Evolutionary conservation across 2,888 invertebrate genomes (phyloP).

Genomic region (Nymphalis c-album): DNA sequence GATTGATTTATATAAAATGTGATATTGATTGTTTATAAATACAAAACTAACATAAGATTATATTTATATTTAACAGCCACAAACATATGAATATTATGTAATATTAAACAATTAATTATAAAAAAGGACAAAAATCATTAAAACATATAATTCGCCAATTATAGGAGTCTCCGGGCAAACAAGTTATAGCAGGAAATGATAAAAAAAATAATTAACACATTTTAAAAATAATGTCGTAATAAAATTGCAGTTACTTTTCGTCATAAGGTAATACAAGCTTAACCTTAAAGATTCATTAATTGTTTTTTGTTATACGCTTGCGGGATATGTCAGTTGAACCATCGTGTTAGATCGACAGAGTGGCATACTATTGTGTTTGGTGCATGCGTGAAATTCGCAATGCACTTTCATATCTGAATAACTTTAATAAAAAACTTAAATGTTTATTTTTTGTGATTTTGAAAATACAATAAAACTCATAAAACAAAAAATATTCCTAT

Average conservation of each 20-base stretch:
- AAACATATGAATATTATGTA: no score
- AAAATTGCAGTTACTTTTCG: background rate
- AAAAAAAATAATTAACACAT: background rate
- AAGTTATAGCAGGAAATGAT: background rate
- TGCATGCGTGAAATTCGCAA: conserved; percentile 14
- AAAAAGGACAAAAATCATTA: background rate
- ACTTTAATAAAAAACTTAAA: background rate
- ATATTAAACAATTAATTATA: no score
- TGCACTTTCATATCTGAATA: background rate
- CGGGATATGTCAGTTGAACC: background rate
- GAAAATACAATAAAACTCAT: no score
- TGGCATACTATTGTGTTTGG: conserved; percentile 1
- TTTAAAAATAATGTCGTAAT: background rate
- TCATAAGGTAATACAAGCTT: background rate
- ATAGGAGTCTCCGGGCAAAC: background rate
- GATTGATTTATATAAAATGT: no score
- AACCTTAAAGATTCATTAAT: background rate
- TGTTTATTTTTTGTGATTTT: background rate
- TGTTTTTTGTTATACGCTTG: conserved; percentile 6
- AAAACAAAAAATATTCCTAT: no score
- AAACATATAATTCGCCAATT: conserved; percentile 1
- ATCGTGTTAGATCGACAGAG: background rate
- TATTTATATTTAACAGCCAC: no score
- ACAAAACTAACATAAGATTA: no score
- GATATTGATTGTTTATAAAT: no score